Conservation (phyloP, 2,113 vertebrate genomes). For the Gobiocypris rarus region DNA sequence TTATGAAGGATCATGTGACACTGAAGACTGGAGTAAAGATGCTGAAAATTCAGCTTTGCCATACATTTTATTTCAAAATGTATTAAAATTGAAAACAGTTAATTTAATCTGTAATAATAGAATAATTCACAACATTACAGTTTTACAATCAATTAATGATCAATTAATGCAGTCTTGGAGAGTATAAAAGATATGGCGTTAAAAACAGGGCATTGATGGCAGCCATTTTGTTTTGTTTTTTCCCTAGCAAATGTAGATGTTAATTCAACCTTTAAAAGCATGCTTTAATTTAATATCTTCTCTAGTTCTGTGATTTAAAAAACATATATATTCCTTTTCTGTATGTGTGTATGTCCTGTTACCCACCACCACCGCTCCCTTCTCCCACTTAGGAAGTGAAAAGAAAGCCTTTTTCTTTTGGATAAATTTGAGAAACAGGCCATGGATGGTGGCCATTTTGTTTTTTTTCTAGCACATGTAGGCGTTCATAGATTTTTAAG, state of each 20-base stretch:
- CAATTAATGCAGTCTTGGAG: background rate
- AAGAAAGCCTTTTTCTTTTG: background rate
- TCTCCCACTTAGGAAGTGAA: background rate
- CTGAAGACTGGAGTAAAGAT: no score
- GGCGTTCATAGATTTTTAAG: background rate
- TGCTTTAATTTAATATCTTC: background rate
- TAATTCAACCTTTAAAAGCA: background rate
- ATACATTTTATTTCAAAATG: background rate
- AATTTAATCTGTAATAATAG: background rate
- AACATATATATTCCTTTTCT: no score
- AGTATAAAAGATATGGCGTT: background rate
- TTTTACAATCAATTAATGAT: background rate
- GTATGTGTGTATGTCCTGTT: no score
- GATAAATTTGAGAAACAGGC: conserved; percentile 1
- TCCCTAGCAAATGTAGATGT: background rate
- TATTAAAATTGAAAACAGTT: background rate
- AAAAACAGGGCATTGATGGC: background rate
- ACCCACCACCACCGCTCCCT: no score
- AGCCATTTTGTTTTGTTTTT: conserved; percentile 32
- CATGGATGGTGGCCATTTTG: conserved; percentile 20
- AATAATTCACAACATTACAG: background rate
- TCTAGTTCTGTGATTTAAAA: no score
- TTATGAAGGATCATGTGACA: no score
- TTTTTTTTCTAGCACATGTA: conserved; percentile 4
- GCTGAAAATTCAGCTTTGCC: background rate